A percentile compares a stretch with the other conserved stretches of the same genome.
These are phyloP conservation scores for Lamellibrachia columna DNA, from an alignment of 2,888 invertebrate species.

Conservation along the genomic window DNA sequence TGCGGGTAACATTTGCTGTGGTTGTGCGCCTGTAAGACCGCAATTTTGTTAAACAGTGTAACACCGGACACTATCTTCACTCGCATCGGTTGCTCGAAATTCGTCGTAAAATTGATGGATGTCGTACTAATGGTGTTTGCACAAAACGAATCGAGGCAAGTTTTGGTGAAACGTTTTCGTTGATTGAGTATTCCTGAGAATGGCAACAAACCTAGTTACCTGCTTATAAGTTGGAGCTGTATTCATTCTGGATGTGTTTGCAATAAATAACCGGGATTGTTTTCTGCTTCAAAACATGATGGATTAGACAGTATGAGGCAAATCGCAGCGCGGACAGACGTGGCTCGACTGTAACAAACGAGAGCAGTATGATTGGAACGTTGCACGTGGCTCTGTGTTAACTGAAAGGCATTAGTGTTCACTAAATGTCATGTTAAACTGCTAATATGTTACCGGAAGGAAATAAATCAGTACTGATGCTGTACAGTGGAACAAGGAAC, in stretches of 20 bases:
- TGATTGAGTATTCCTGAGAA: not conserved
- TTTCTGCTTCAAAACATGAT: not conserved
- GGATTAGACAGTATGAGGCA: no score
- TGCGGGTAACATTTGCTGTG: not conserved
- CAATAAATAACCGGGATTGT: not conserved
- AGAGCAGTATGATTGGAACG: not conserved
- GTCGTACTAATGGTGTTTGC: not conserved
- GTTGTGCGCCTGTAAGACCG: not conserved
- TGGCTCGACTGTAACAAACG: not conserved
- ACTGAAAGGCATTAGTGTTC: not conserved
- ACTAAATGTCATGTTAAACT: not conserved
- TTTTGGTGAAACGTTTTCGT: not conserved
- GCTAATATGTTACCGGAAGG: not conserved
- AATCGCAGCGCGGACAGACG: not conserved
- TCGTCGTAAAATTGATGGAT: not conserved
- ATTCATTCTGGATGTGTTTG: not conserved
- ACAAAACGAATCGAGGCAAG: not conserved
- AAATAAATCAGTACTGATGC: not conserved
- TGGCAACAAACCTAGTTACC: not conserved
- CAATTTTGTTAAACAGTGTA: not conserved
- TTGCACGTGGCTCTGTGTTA: not conserved
- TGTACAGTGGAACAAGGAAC: not conserved
- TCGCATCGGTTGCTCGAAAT: slow-evolving; percentile 6
- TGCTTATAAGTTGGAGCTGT: not conserved
- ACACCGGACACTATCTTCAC: not conserved